phyloP scores from a whole-genome alignment of 1,140 invertebrate genomes.

The Papilio helenus region DNA sequence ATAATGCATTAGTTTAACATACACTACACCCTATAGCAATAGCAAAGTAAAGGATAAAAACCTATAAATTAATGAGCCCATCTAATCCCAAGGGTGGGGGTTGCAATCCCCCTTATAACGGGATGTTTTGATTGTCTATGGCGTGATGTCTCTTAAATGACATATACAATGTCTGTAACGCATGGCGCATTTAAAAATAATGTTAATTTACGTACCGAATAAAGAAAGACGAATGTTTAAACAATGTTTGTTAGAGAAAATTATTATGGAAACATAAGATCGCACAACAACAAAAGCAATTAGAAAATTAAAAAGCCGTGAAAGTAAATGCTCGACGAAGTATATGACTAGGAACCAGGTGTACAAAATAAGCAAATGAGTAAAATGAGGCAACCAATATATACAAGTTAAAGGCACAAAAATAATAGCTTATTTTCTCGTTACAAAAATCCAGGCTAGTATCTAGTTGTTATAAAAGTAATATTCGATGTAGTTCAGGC shows the following conservation, averaged over 20 bases:
- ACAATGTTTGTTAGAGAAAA: not conserved
- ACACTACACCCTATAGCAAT: not conserved
- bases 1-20: not conserved
- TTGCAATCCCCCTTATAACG: not conserved
- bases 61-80: constrained; percentile 5
- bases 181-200: not conserved
- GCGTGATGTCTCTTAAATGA: not conserved
- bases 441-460: not conserved
- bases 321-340: not conserved
- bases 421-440: not conserved
- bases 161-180: not conserved
- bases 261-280: not conserved
- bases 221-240: not conserved
- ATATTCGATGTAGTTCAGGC: not conserved
- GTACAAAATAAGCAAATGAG: not conserved
- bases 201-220: not conserved
- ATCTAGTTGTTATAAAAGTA: not conserved
- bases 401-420: not conserved
- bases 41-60: constrained; percentile 1
- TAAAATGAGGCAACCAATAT: not conserved
- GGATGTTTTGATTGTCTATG: not conserved
- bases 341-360: not conserved
- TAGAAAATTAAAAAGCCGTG: not conserved
- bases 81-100: constrained; percentile 7
- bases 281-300: not conserved